Percentiles rank a stretch among this genome's conserved stretches.
Evolutionary conservation across 2,888 invertebrate genomes (phyloP).

Genomic region (Meteorus cinctellus): DNA sequence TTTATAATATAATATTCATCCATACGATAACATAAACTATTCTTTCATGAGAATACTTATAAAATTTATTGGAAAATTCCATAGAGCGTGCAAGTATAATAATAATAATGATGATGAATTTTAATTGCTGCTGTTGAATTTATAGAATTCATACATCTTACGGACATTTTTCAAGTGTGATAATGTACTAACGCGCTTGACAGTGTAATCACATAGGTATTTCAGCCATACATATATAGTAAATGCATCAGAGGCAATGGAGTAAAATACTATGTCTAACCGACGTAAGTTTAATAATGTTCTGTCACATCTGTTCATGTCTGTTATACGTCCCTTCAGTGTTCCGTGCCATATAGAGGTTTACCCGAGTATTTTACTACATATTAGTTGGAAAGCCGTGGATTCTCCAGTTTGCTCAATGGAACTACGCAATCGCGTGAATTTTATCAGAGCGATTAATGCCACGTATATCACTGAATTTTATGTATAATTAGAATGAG

Average conservation of each 20-base stretch:
- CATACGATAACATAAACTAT: no score
- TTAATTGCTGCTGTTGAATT: background rate
- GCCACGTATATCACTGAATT: background rate
- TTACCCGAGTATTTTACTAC: conserved; percentile 49
- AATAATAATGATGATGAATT: background rate
- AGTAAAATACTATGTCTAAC: conserved; percentile 20
- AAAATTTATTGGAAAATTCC: no score
- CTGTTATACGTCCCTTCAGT: background rate
- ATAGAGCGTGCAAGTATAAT: background rate
- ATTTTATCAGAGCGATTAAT: conserved; percentile 19
- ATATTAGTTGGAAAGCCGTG: conserved; percentile 54
- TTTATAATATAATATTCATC: no score
- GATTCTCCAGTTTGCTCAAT: conserved; percentile 47
- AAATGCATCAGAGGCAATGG: background rate
- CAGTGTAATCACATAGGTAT: conserved; percentile 3
- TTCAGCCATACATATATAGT: background rate
- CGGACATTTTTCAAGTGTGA: background rate
- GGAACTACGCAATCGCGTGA: conserved; percentile 18
- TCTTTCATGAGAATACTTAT: no score
- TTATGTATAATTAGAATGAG: conserved; percentile 1
- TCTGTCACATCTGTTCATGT: conserved; percentile 42
- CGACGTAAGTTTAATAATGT: conserved; percentile 60
- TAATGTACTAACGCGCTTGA: background rate
- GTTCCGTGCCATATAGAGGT: conserved; percentile 24
- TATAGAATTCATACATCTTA: background rate